These are phyloP conservation scores for Solenopsis fugax DNA, from an alignment of 1,140 invertebrate genomes.

Conservation along the genomic window DNA sequence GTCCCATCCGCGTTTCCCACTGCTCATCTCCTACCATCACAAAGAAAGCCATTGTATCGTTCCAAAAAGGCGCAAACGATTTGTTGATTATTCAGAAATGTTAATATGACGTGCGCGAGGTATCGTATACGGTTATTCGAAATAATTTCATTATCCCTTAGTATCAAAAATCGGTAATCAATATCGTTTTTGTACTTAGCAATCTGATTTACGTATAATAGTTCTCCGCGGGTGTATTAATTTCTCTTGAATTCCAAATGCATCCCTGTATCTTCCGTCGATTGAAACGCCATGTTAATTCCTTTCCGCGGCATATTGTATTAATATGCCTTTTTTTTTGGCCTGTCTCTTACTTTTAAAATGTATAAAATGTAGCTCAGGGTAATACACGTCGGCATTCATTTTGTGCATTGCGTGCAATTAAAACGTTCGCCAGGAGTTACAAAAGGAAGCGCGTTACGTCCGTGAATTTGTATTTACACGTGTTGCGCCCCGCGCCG, in stretches of 20 bases:
- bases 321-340: not conserved
- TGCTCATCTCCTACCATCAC: not conserved
- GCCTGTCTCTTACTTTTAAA: conserved; percentile 2
- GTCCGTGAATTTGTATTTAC: conserved; percentile 34
- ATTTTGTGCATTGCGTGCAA: conserved; percentile 42
- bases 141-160: conserved; percentile 8
- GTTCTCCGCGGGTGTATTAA: not conserved
- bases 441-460: conserved; percentile 34
- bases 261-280: not conserved
- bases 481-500: conserved; percentile 15
- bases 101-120: not conserved
- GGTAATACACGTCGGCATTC: conserved; percentile 19
- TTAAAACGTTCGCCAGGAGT: conserved; percentile 45
- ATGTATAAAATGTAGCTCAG: conserved; percentile 31
- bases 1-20: not conserved
- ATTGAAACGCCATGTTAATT: conserved; percentile 18
- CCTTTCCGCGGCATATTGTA: not conserved
- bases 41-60: not conserved
- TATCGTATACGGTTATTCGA: not conserved
- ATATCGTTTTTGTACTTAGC: not conserved
- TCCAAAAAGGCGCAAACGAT: not conserved
- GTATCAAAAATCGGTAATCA: not conserved
- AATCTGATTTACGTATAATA: not conserved
- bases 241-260: not conserved
- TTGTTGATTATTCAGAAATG: not conserved